Evolutionary conservation across 2,888 invertebrate genomes (phyloP), one percentile per base, ranked within the genome.

Genomic region (Acanthoscelides obtectus): DNA sequence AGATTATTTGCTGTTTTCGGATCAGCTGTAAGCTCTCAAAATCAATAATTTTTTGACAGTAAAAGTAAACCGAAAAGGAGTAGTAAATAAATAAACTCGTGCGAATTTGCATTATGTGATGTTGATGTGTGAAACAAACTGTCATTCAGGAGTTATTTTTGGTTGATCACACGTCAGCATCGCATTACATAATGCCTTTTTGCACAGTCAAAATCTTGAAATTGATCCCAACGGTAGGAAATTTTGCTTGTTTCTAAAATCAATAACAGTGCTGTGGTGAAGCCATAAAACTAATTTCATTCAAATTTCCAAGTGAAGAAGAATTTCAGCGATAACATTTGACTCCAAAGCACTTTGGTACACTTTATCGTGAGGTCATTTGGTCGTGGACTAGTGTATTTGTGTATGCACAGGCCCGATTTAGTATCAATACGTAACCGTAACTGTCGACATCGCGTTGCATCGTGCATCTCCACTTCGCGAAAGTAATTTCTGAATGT

Each of bases 401-500:
- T 45, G 45, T 45, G 17, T 12, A 45, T 45, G 45, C 45, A 45
- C 45, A 45, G 12, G 45, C 45, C 45, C 45, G 45, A 45, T 45
- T 45, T 45, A 45, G 45, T 45, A 45, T 45, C 45, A 45, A 45
- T 45, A 45, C 45, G 45, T 45, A 45, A 45, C 45, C 45, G 45
- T 6, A 25, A 6, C 25, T 25, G 25, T 25, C 25, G 25, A 25
- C 25, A 25, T 3, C 3, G 45, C 6, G 45, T 45, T n/a, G 45
- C 45, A 45, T 12, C 8, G 45, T 45, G 45, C 45, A 45, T 45
- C 17, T 45, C 64, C 22, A 22, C 67, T 22, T n/a, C n/a, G 64
- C 63, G 67, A 21, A 68, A 67, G 22, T 19, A 70, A 70, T 21
- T 45, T 22, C 66, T 69, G 66, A 63, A 67, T 64, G 66, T 69